phyloP scores from a whole-genome alignment of 1,140 invertebrate genomes.

The Aphis gossypii region DNA sequence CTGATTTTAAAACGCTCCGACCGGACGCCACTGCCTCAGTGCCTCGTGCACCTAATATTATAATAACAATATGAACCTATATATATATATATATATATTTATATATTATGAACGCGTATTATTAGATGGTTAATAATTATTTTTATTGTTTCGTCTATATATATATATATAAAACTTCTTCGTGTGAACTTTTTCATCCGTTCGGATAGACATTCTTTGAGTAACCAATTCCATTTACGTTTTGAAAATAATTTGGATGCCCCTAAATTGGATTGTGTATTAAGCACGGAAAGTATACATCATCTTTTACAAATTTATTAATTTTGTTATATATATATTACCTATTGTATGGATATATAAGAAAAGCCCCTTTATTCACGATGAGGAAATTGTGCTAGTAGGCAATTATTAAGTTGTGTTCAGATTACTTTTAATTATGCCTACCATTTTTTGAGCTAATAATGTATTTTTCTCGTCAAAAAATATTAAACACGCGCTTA shows the following conservation, averaged over 20 bases:
- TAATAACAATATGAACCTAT: not conserved
- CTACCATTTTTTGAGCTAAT: not conserved
- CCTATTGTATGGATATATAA: not conserved
- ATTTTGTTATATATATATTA: not conserved
- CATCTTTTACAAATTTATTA: not conserved
- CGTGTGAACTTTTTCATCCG: not conserved
- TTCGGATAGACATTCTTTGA: not conserved
- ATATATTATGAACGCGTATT: not conserved
- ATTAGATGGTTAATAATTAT: not conserved
- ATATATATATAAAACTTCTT: not conserved
- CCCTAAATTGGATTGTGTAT: not conserved
- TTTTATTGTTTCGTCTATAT: not conserved
- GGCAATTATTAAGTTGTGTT: not conserved
- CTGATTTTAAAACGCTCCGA: slow-evolving; percentile 8
- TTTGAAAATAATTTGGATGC: too few relatives aligned
- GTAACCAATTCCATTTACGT: not conserved
- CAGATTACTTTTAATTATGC: not conserved
- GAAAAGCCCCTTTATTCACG: too few relatives aligned
- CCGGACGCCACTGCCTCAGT: not conserved
- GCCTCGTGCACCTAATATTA: not conserved
- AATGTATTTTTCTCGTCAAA: not conserved
- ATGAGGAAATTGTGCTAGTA: not conserved
- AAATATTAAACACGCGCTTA: not conserved
- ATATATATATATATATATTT: not conserved
- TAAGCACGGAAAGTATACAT: not conserved